Conservation (phyloP, 2,797 vertebrate genomes). For the Pogoniulus pusillus region DNA sequence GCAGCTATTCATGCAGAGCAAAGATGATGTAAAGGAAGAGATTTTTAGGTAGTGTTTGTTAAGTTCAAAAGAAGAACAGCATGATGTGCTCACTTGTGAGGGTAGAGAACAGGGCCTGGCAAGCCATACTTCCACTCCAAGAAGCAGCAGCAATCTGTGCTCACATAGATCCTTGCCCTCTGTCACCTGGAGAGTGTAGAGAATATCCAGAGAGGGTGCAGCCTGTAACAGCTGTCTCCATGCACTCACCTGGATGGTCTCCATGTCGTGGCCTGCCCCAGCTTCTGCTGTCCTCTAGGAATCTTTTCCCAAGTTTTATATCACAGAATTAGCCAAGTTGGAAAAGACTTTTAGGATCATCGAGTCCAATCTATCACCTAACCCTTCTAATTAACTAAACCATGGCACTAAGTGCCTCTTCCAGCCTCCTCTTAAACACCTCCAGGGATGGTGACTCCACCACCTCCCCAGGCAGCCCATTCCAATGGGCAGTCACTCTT, state of each 20-base stretch:
- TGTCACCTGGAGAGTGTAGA: not conserved
- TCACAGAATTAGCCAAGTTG: no score
- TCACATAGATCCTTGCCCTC: not conserved
- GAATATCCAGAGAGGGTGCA: not conserved
- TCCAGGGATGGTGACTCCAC: no score
- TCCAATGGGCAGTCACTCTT: no score
- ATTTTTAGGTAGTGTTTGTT: not conserved
- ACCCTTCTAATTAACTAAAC: no score
- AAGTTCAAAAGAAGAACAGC: not conserved
- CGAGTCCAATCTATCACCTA: no score
- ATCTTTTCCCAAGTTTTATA: not conserved
- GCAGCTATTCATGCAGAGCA: not conserved
- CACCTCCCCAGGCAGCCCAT: no score
- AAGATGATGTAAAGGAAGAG: not conserved
- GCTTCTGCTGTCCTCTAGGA: not conserved
- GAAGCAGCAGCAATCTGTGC: not conserved
- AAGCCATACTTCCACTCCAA: not conserved
- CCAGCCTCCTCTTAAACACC: no score
- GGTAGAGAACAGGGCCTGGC: not conserved
- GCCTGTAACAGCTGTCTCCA: not conserved
- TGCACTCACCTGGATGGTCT: not conserved
- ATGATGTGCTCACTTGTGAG: rapidly evolving
- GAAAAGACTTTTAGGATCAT: no score
- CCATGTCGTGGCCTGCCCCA: not conserved
- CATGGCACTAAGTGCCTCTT: no score